Base-by-base conservation (phyloP, 2,888 invertebrate species). In the Frankliniella fusca region DNA sequence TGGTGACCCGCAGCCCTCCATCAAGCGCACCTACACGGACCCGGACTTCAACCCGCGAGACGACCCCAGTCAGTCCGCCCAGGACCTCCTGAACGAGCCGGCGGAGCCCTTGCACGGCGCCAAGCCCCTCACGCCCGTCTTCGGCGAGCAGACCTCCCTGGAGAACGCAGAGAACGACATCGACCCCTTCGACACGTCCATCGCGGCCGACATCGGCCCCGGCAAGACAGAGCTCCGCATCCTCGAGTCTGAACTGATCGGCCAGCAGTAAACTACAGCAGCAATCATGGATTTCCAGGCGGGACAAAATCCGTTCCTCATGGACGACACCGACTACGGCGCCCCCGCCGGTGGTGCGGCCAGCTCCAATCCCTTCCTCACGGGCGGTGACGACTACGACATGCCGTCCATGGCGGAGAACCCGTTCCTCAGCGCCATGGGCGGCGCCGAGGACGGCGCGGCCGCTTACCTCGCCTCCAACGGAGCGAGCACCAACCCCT, bases 111-210 rank as follows among this genome's bases (percentile, higher is more conserved):
- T 85, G 82, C 86, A 88, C 50, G 85, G 86, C 49, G 87, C 85
- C 18, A 88, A 89, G 85, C 88, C 89, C 5, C 85, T 90, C 81
- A 88, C 88, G 48, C 89, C 89, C 0, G 82, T 86, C 23, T 84
- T 85, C 12, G 85, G 85, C 54, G 84, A 81, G 10, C 85, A 86
- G 80, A 84, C 85, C 83, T 49, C 82, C 82, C 82, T 82, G 84
- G 81, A 84, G 70, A 86, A 88, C 81, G 87, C 87, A 54, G 90
- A 91, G 81, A 85, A 84, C 9, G 90, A 92, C 84, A 87, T 91
- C 54, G 95, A 96, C 90, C 95, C 95, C 0, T 96, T 96, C 86
- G 95, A 96, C 86, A 95, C 95, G 0, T 94, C 95, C 8, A 93
- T 94, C 85, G 94, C 94, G 0, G 90, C 90, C 81, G 91, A 93